Conservation (phyloP, 2,113 vertebrate genomes). For the Struthio camelus region DNA sequence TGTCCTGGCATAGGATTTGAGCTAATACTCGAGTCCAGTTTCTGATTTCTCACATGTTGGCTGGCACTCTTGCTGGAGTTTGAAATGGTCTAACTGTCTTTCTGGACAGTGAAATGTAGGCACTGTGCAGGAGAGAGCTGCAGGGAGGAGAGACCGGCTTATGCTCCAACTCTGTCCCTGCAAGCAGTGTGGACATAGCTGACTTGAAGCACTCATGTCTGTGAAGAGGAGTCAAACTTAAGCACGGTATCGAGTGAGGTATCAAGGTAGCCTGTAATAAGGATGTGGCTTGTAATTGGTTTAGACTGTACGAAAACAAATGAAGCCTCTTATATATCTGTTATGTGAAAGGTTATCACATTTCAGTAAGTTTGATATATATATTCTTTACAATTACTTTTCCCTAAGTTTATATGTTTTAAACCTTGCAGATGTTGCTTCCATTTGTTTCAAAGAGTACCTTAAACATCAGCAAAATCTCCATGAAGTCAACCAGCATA, state of each 20-base stretch:
- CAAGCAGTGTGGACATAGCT: not conserved
- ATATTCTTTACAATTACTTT: not conserved
- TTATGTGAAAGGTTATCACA: not conserved
- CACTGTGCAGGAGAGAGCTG: not conserved
- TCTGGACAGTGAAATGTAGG: not conserved
- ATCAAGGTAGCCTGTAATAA: not conserved
- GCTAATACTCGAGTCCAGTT: not conserved
- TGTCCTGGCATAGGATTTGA: not conserved
- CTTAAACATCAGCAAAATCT: not conserved
- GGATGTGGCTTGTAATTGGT: not conserved
- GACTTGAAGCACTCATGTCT: fast-evolving
- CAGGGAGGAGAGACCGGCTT: not conserved
- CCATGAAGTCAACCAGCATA: not conserved
- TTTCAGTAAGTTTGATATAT: not conserved
- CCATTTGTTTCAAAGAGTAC: not conserved
- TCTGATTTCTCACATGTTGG: not conserved
- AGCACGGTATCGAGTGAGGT: not conserved
- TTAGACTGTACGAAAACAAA: not conserved
- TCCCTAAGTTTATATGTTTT: not conserved
- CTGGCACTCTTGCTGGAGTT: not conserved
- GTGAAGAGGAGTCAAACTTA: not conserved
- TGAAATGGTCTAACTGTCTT: not conserved
- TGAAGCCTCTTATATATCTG: not conserved
- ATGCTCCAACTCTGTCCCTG: not conserved
- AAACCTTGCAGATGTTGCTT: not conserved